A percentile compares a stretch with the other conserved stretches of the same genome.
These are phyloP conservation scores for Rachycentron canadum DNA, from an alignment of 2,797 vertebrate species.

Conservation along the genomic window DNA sequence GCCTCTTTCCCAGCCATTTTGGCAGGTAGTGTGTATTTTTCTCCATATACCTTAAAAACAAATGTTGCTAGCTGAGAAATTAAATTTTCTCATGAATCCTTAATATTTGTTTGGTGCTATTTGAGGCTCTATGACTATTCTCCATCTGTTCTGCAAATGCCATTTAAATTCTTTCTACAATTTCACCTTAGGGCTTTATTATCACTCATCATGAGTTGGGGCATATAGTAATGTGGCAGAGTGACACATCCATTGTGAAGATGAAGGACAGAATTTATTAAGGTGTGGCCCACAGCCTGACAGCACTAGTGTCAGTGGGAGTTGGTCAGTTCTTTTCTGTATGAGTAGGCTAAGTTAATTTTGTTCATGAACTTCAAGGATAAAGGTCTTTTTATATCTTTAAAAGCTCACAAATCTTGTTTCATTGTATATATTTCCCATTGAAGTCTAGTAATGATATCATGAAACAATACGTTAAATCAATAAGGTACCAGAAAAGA, in stretches of 20 bases:
- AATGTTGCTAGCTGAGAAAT: background rate
- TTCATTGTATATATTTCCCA: background rate
- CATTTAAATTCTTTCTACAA: background rate
- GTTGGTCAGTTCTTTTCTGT: too few species aligned
- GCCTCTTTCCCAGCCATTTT: background rate
- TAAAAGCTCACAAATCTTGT: background rate
- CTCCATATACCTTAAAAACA: background rate
- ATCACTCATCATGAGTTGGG: background rate
- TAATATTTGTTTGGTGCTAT: background rate
- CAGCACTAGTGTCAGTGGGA: background rate
- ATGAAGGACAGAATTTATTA: background rate
- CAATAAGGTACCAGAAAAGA: too few species aligned
- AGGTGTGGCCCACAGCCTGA: conserved; percentile 15
- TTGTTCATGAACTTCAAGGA: too few species aligned
- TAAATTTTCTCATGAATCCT: background rate
- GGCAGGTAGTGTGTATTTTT: background rate
- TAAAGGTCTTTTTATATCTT: background rate
- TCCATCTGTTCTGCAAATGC: background rate
- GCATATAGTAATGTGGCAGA: background rate
- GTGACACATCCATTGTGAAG: background rate
- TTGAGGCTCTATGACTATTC: background rate
- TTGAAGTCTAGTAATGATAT: background rate
- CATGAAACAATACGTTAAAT: background rate
- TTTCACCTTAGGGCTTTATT: background rate
- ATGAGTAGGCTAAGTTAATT: background rate